Conservation (phyloP, 2,888 invertebrate species). For the Drosophila recens region DNA sequence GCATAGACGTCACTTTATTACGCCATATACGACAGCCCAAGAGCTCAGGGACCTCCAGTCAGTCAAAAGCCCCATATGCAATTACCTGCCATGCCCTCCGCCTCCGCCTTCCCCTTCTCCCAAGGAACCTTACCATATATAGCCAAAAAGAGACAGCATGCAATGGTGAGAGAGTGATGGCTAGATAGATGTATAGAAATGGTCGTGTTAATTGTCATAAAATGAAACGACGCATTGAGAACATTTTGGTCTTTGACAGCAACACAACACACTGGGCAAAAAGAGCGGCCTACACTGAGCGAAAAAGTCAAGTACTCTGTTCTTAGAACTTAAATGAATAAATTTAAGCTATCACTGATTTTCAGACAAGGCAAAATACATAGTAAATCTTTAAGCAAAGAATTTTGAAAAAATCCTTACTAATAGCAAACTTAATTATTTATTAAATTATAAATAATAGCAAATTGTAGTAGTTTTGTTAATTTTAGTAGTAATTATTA, state of each 20-base stretch:
- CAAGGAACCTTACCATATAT: conserved; percentile 34
- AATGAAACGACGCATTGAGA: conserved; percentile 67
- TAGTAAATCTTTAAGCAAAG: too few species aligned
- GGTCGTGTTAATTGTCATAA: conserved; percentile 75
- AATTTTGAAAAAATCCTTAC: too few species aligned
- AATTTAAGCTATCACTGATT: too few species aligned
- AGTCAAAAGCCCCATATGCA: conserved; percentile 20
- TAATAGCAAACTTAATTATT: too few species aligned
- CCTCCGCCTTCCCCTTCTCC: neutral
- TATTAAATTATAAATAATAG: too few species aligned
- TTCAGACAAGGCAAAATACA: too few species aligned
- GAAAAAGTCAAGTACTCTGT: too few species aligned
- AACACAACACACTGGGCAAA: neutral
- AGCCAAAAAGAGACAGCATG: neutral
- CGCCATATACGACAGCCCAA: conserved; percentile 45
- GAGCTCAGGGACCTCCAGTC: conserved; percentile 9
- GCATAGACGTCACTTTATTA: conserved; percentile 65
- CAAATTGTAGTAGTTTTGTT: too few species aligned
- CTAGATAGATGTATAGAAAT: neutral
- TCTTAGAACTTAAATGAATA: too few species aligned
- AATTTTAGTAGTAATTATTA: too few species aligned
- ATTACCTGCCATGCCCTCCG: conserved; percentile 4
- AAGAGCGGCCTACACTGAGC: too few species aligned
- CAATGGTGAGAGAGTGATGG: neutral
- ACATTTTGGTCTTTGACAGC: conserved; percentile 23